Evolutionary conservation across 2,797 vertebrate species (phyloP).

Genomic region (Otus scops): DNA sequence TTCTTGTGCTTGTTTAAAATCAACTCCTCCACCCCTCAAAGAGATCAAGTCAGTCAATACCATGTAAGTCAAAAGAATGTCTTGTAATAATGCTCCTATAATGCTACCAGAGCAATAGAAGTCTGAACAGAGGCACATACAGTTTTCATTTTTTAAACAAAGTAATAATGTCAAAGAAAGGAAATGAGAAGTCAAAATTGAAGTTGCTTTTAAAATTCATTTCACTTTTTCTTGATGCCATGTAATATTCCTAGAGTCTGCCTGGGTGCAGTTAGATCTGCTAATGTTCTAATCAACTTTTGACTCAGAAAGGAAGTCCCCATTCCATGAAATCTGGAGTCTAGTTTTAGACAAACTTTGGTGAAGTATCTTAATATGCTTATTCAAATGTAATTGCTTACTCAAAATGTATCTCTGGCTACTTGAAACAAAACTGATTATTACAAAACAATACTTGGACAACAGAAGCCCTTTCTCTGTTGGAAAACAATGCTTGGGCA

Average conservation of each 20-base stretch:
- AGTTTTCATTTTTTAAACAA: conserved; percentile 33
- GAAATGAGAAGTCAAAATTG: background rate
- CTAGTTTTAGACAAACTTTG: background rate
- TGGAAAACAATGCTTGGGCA: background rate
- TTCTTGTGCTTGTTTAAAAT: background rate
- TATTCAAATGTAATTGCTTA: background rate
- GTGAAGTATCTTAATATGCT: background rate
- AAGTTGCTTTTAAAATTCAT: background rate
- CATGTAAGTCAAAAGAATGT: background rate
- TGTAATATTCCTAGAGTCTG: background rate
- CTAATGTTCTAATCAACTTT: background rate
- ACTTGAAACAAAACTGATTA: background rate
- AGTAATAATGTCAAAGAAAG: background rate
- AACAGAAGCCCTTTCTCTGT: background rate
- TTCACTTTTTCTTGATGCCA: background rate
- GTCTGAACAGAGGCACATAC: background rate
- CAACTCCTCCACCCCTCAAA: background rate
- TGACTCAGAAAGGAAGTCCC: background rate
- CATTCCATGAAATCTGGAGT: background rate
- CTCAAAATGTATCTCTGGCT: background rate
- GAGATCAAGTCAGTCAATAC: background rate
- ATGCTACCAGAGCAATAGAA: background rate
- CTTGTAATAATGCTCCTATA: background rate
- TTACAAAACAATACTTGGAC: background rate
- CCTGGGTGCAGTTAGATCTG: background rate